Base-by-base conservation (phyloP, 2,797 vertebrate species). In the Petrocephalus schoutedeni region DNA sequence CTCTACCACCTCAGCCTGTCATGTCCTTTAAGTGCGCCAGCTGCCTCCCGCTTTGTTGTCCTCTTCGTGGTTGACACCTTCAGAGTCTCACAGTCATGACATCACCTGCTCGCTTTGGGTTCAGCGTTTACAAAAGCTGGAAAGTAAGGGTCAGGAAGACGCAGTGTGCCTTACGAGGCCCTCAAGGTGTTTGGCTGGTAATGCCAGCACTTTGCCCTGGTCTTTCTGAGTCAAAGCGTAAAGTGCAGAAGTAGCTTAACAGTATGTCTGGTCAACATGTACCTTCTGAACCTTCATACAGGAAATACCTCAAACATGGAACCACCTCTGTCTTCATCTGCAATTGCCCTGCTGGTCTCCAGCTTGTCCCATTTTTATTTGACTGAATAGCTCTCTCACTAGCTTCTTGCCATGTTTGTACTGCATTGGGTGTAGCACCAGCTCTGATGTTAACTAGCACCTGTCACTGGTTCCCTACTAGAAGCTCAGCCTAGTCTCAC, bases 21-120 rank as follows among this genome's bases (percentile, higher is more conserved):
- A 51, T 82, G 4, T 45, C 67, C 28, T 71, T 16, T 4, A 32
- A 71, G 67, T 71, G 14, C 14, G 91, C 91, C 90, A 2, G 74
- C 90, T 93, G 90, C 89, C 88, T 86, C 77, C 67, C 88, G 1
- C n/a, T 54, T 54, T 84, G 51, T 83, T 54, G 41, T 32, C 51
- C 83, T 16, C 12, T 3, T 16, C 16, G 54, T 58, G 23, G 4
- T 36, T 19, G 51, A n/a, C 14, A 1, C 23, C 2, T 36, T 53
- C 49, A 54, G 53, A 57, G 28, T 19, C 54, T 58, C 19, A 16
- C 8, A 85, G 21, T 85, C 3, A 41, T 41, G 36, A 41, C 36
- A 41, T 41, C 36, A 41, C 36, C 36, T 0, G 36, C 36, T 41
- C 36, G 3, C 36, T 41, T 41, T 71, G 64, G 23, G 28, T 64